Conservation (phyloP, 2,888 invertebrate species). For the Maniola hyperantus region DNA sequence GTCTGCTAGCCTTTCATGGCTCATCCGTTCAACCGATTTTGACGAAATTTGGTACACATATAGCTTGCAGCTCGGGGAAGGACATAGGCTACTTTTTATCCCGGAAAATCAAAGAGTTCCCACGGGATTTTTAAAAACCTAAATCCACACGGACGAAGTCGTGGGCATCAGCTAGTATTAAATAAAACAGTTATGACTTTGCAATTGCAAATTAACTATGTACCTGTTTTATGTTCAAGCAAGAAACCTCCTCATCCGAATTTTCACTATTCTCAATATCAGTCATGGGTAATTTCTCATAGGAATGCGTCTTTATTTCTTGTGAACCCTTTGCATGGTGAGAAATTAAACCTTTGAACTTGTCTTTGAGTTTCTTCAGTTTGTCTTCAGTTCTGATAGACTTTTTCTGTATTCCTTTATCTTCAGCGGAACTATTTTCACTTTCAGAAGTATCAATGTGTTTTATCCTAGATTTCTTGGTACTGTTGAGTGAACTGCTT, state of each 20-base stretch:
- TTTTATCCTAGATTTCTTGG: conserved; percentile 38
- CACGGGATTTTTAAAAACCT: no score
- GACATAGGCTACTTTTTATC: no score
- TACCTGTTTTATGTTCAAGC: conserved; percentile 61
- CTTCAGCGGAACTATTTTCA: conserved; percentile 29
- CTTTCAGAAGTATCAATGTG: conserved; percentile 26
- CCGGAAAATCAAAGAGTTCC: no score
- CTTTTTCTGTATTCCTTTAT: conserved; percentile 23
- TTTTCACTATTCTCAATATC: conserved; percentile 22
- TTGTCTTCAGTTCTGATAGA: conserved; percentile 60
- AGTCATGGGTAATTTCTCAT: background rate
- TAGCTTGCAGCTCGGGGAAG: no score
- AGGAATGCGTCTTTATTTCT: conserved; percentile 29
- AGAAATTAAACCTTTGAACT: conserved; percentile 59
- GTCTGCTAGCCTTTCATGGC: no score
- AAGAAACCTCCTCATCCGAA: conserved; percentile 35
- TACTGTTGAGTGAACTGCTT: conserved; percentile 24
- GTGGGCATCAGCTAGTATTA: no score
- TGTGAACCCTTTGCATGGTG: conserved; percentile 46
- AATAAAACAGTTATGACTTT: no score
- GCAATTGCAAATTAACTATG: no score
- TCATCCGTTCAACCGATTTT: no score
- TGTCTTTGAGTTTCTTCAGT: conserved; percentile 60
- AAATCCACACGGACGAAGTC: no score
- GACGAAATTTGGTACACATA: no score